Conservation (phyloP, 2,888 invertebrate genomes). For the Listrodromus nycthemerus region DNA sequence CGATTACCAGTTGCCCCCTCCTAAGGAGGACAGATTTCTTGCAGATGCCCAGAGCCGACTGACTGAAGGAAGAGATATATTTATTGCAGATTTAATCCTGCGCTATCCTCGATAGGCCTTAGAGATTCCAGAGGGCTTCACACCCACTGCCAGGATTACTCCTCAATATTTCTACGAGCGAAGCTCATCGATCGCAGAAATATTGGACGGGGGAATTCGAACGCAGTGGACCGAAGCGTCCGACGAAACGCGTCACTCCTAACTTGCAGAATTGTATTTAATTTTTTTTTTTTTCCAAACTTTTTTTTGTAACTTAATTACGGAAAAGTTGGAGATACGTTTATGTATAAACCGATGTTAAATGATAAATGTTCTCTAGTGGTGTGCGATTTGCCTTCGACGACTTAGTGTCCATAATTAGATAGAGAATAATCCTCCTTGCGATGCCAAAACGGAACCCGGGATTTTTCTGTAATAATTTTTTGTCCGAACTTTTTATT, state of each 20-base stretch:
- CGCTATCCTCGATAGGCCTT: constrained; percentile 15
- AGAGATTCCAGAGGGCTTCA: constrained; percentile 18
- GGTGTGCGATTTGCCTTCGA: constrained; percentile 79
- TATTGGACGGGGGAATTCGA: neutral
- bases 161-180: neutral
- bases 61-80: constrained; percentile 14
- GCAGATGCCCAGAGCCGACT: constrained; percentile 26
- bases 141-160: constrained; percentile 13
- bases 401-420: constrained; percentile 41
- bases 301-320: neutral
- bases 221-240: neutral
- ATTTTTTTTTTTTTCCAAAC: neutral
- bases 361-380: constrained; percentile 73
- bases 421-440: constrained; percentile 17
- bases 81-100: constrained; percentile 12
- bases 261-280: neutral
- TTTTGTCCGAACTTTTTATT: constrained; percentile 69
- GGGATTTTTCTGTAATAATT: constrained; percentile 37
- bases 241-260: neutral
- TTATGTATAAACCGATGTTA: constrained; percentile 11
- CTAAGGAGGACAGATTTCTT: constrained; percentile 25
- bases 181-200: constrained; percentile 23
- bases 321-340: constrained; percentile 14
- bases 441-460: constrained; percentile 44
- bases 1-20: neutral